Base-by-base conservation (phyloP, 2,113 vertebrate genomes). In the Pyrgilauda ruficollis region DNA sequence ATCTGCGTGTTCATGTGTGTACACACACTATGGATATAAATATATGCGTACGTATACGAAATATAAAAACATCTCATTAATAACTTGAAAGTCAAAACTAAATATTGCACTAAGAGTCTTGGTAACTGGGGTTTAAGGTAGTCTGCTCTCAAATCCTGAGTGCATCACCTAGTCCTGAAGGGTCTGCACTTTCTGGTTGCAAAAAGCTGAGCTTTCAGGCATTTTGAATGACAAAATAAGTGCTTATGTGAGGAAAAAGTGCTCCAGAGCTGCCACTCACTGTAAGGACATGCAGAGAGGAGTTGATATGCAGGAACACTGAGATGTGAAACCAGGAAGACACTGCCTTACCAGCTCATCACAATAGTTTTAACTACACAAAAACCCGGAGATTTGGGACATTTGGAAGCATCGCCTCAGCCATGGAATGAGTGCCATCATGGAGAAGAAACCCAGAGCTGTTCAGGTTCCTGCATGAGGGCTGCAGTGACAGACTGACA, bases 361-460 rank as follows among this genome's bases (percentile, higher is more conserved):
- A 12, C 0, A 0, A 17, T 3, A 24, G 6, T 39, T 70, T 23
- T 53, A 74, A 23, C 19, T 23, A 13, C 8, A 10, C 10, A 67
- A 84, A 81, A 15, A 8, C 2, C 7, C 4, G 24, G 27, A 41
- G 7, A 62, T 49, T 58, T n/a, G 47, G 27, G 31, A 35, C 27
- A 15, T 16, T 35, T 41, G 15, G 18, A 78, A 78, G 31, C 31
- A 49, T 31, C 78, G 55, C 43, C 55, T 75, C 17, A 78, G 61
- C n/a, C 31, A 12, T 0, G 39, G 50, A 22, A 76, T 41, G 28
- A 55, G 39, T 13, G 17, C 6, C 20, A 3, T 53, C 10, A 18
- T 0, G 1, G 24, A 55, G 14, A 35, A 30, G 11, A 69, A 62
- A 27, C 23, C 17, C 35, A 39, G 47, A 61, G 20, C 49, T 46